A percentile compares a stretch with the other conserved stretches of the same genome.
Evolutionary conservation across 2,797 vertebrate species (phyloP).

Genomic region (Tauraco hartlaubi): DNA sequence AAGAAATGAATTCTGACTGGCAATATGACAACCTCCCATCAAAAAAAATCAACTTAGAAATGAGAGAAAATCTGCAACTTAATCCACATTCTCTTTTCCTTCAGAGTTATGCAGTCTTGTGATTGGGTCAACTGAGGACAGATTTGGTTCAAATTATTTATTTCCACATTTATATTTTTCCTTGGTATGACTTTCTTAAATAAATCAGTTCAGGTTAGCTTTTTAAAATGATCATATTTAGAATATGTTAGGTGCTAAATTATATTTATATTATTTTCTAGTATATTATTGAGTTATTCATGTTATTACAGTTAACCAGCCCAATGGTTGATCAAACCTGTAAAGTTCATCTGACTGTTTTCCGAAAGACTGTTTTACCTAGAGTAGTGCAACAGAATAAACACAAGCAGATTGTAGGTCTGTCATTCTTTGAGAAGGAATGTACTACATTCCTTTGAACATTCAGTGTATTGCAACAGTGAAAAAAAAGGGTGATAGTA

Average conservation of each 20-base stretch:
- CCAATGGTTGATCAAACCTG: background rate
- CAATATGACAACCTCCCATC: background rate
- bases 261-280: background rate
- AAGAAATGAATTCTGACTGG: background rate
- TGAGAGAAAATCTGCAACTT: background rate
- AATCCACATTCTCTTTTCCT: fast-evolving
- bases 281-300: background rate
- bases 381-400: background rate
- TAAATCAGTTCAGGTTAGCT: background rate
- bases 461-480: background rate
- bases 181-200: background rate
- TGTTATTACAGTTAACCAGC: background rate
- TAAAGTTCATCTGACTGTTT: background rate
- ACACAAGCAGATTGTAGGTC: background rate
- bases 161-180: background rate
- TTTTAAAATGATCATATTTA: background rate
- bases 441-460: background rate
- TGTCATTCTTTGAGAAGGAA: background rate
- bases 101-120: background rate
- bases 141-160: background rate
- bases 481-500: background rate
- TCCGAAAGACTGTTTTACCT: background rate
- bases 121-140: background rate
- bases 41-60: background rate
- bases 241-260: background rate